Evolutionary conservation across 2,797 vertebrate species (phyloP), one percentile per base, ranked within the genome.

Genomic region (Semaprochilodus insignis): DNA sequence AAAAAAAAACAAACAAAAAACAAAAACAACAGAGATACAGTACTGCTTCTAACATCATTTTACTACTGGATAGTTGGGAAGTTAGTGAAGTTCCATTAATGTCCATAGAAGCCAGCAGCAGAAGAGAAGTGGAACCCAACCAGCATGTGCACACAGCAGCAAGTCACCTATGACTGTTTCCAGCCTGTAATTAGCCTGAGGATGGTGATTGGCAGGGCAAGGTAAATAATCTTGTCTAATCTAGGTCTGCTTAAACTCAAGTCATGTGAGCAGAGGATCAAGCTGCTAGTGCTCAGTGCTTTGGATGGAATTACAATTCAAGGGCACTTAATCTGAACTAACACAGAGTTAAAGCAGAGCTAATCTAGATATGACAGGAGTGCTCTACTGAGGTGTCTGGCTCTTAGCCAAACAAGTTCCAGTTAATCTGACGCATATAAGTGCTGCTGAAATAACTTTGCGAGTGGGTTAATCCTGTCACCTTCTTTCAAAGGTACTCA

Each of bases 271-370:
- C 27, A 4, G 72, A 55, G 76, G 78, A 80, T 80, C 78, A 83
- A 77, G 59, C 31, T 27, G 57, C 67, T 44, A 65, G 71, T 67
- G 65, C 59, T 60, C 72, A 25, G 69, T 80, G 71, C 60, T 75
- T 78, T 62, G 81, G 74, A 73, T 76, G 74, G 63, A 80, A 80
- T 86, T 83, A 83, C 67, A 84, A 57, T 59, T 87, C 63, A 76
- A 73, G 55, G 74, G 60, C 69, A 86, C 77, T 63, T 75, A 83
- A 78, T 83, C 80, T 74, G 16, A 85, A 73, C 60, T 60, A 78
- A 80, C 59, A 34, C 11, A 59, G 60, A 81, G 78, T 0, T 81
- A 82, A 81, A 44, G 74, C 17, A 66, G 23, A 78, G 66, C 51
- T 87, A 81, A 82, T 81, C 74, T 72, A 63, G 48, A 73, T 27